Percentiles rank a stretch among this genome's conserved stretches.
phyloP scores from a whole-genome alignment of 1,140 invertebrate species.

The Chionoecetes opilio region DNA sequence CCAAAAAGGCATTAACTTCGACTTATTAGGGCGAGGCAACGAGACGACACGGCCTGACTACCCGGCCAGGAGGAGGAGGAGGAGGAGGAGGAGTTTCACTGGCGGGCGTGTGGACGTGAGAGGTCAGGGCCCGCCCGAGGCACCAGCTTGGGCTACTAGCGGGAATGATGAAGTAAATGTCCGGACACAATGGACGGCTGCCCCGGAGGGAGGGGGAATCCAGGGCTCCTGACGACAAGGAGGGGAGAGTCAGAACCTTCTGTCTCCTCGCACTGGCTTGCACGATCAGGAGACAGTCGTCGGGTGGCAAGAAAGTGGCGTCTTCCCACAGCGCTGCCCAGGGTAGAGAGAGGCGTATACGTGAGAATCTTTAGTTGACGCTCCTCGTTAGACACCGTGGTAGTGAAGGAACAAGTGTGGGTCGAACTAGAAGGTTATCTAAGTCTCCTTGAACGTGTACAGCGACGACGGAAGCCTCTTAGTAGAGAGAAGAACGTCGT shows the following conservation, averaged over 20 bases:
- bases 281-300: background rate
- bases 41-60: background rate
- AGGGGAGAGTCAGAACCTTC: background rate
- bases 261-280: background rate
- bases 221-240: background rate
- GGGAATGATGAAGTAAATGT: slow-evolving; percentile 32
- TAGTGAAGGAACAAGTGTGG: background rate
- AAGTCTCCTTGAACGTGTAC: background rate
- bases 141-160: slow-evolving; percentile 40
- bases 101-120: slow-evolving; percentile 51
- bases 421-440: background rate
- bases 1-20: background rate
- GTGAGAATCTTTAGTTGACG: background rate
- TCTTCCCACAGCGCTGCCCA: background rate
- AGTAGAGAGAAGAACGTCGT: background rate
- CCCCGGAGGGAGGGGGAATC: background rate
- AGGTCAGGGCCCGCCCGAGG: slow-evolving; percentile 55
- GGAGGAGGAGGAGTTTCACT: background rate
- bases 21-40: background rate
- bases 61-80: background rate
- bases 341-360: background rate
- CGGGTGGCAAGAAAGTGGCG: background rate
- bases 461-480: background rate
- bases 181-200: background rate
- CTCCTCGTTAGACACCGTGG: background rate